These are phyloP conservation scores for Ataeniobius toweri DNA, from an alignment of 2,797 vertebrate species.

Conservation along the genomic window DNA sequence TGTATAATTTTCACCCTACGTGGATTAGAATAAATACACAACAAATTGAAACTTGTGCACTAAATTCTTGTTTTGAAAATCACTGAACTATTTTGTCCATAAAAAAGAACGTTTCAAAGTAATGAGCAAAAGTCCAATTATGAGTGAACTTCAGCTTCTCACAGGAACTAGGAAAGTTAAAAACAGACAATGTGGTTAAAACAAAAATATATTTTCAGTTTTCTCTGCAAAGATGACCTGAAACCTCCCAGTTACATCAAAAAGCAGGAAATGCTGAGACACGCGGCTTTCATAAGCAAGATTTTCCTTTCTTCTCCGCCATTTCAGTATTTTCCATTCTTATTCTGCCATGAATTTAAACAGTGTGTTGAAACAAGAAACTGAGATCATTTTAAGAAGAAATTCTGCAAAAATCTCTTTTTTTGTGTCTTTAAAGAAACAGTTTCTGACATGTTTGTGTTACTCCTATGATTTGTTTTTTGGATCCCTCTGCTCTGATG, in stretches of 20 bases:
- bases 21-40: neutral
- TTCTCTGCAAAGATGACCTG: neutral
- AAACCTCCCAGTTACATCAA: conserved; percentile 23
- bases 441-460: neutral
- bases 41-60: neutral
- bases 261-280: conserved; percentile 36
- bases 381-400: neutral
- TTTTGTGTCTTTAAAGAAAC: neutral
- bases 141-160: neutral
- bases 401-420: neutral
- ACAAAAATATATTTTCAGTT: neutral
- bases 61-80: neutral
- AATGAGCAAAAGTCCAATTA: neutral
- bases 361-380: neutral
- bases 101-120: neutral
- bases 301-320: conserved; percentile 14
- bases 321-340: neutral
- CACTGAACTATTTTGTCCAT: neutral
- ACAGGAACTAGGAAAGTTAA: fast-evolving
- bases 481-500: too few species aligned
- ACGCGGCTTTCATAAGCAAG: neutral
- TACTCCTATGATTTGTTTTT: neutral
- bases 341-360: neutral
- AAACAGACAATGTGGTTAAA: neutral
- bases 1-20: neutral